Conservation (phyloP, 2,888 invertebrate genomes). For the Andrena bicolor region DNA sequence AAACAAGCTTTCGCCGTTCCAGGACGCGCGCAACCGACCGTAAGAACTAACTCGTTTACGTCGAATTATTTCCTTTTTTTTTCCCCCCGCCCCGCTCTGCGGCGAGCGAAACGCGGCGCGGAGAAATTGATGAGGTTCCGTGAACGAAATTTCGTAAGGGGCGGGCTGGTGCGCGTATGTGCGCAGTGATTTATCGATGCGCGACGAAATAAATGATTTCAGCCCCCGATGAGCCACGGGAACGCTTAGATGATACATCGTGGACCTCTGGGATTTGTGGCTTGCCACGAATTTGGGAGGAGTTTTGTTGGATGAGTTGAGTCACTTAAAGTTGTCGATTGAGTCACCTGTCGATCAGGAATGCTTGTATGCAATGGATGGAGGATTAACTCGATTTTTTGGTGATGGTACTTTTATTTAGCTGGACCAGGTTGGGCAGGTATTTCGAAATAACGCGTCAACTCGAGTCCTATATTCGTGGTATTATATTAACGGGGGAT, state of each 20-base stretch:
- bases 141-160: conserved; percentile 34
- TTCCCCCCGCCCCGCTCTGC: no score
- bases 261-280: neutral
- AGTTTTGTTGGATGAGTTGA: neutral
- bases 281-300: neutral
- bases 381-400: no score
- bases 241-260: neutral
- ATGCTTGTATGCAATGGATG: no score
- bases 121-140: conserved; percentile 51
- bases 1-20: conserved; percentile 25
- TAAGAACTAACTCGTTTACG: conserved; percentile 49
- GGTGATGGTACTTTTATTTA: no score
- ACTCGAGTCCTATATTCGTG: no score
- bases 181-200: conserved; percentile 41
- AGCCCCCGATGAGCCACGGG: conserved; percentile 22
- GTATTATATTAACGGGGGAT: no score
- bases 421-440: no score
- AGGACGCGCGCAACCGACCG: neutral
- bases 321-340: no score
- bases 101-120: neutral
- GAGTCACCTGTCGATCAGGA: no score
- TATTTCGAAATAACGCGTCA: no score
- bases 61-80: conserved; percentile 23
- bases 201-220: conserved; percentile 44
- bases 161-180: conserved; percentile 1